Evolutionary conservation across 2,888 invertebrate genomes (phyloP), one percentile per base, ranked within the genome.

Genomic region (Nemoura dubitans): DNA sequence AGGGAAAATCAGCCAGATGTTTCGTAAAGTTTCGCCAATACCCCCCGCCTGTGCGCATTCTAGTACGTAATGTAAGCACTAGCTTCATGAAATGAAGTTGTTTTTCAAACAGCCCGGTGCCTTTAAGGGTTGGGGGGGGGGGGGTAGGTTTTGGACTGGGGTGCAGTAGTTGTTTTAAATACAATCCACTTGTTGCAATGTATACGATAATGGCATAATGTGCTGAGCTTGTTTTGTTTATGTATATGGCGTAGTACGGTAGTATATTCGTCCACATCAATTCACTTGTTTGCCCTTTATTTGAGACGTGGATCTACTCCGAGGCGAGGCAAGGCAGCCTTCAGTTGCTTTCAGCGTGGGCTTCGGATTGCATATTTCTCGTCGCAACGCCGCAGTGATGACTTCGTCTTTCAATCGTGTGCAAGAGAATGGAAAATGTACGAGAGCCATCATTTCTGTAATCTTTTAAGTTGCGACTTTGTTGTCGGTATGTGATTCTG

Each of bases 141-240:
- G 59, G 14, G 59, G 59, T 21, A 59, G 16, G 21, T 1, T 1
- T 10, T 16, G 59, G 59, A 1, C 59, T 21, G 21, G 59, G 21
- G 59, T 3, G 59, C 10, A 14, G 14, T 59, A 59, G 59, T 59
- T 59, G 59, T 59, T 59, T 59, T 59, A 59, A 59, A 59, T 59
- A 59, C 59, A 16, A 59, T 59, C 59, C 59, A 59, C 59, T 59
- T 59, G 59, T 59, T 59, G 59, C n/a, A n/a, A 59, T 59, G 59
- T 59, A 36, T 36, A 36, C 3, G 36, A 36, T 36, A 36, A 36
- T 36, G 36, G 36, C 59, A 59, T 59, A 36, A 59, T 59, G 21
- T 21, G 59, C 59, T 14, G 36, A 59, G 59, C 10, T 59, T 59
- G 59, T 59, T 59, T 14, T 10, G 36, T 10, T n/a, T n/a, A n/a